Evolutionary conservation across 1,140 invertebrate species (phyloP).

Genomic region (Euwallacea fornicatus): DNA sequence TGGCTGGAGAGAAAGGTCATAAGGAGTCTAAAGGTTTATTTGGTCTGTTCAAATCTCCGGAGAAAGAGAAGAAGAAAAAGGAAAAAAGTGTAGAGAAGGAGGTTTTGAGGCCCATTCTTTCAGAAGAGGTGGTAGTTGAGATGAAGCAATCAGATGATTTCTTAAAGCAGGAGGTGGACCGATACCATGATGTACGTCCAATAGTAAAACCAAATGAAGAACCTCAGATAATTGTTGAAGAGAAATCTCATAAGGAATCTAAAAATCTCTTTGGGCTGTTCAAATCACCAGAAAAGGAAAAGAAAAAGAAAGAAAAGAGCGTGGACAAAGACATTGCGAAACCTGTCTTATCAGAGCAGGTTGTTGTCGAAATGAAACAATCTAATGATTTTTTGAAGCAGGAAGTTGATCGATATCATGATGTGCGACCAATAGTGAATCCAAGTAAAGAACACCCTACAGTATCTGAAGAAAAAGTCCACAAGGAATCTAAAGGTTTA

Average conservation of each 20-base stretch:
- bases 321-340: slow-evolving; percentile 8
- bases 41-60: slow-evolving; percentile 39
- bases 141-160: slow-evolving; percentile 32
- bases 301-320: slow-evolving; percentile 17
- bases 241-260: slow-evolving; percentile 16
- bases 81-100: slow-evolving; percentile 22
- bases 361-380: slow-evolving; percentile 23
- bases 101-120: slow-evolving; percentile 12
- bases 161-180: slow-evolving; percentile 31
- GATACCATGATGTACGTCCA: slow-evolving; percentile 38
- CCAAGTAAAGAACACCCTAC: background rate
- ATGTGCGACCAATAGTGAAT: slow-evolving; percentile 31
- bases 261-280: slow-evolving; percentile 35
- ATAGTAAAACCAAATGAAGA: background rate
- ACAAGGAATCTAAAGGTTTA: slow-evolving; percentile 34
- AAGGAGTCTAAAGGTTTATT: slow-evolving; percentile 39
- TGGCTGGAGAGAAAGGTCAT: background rate
- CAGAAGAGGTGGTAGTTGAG: slow-evolving; percentile 16
- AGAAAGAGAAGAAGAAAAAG: slow-evolving; percentile 33
- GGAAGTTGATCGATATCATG: slow-evolving; percentile 32
- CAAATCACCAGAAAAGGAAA: slow-evolving; percentile 30
- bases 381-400: slow-evolving; percentile 29
- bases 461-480: background rate
- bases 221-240: background rate
- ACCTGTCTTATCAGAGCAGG: slow-evolving; percentile 13